Evolutionary conservation across 2,888 invertebrate species (phyloP), one percentile per base, ranked within the genome.

Genomic region (Drosophila eohydei): DNA sequence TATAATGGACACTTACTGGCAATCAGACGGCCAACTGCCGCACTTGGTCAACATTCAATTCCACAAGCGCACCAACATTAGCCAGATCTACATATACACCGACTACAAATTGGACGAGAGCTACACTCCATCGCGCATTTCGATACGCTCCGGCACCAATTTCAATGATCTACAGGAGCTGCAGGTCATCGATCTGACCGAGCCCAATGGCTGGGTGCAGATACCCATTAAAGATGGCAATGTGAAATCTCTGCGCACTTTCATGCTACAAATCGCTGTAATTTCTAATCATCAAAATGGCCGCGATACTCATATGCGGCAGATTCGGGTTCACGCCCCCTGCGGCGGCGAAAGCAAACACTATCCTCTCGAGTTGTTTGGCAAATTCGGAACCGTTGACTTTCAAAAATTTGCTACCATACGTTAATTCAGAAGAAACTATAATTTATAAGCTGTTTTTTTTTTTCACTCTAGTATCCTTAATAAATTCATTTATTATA

Each of bases 231-330:
- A 97, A 93, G 97, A 98, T 92, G 95, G 96, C 55, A 95, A 96
- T 80, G 97, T 97, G 43, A 95, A 96, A 81, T 97, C 98, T 3
- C 96, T 99, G 54, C 95, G 98, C 83, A 98, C 99, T 16, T 99
- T 98, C 91, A 98, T 98, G 97, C 95, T 99, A 60, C 98, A 99
- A 93, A 97, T 99, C 82, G 98, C 98, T 21, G 97, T 99, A 1
- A 95, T 99, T 51, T 98, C 98, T 83, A 99, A 99, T 93, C 99
- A 99, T 93, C 99, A 99, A 92, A 99, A 99, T 93, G 99, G 99
- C 4, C 94, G 99, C 73, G 99, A 99, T 91, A 99, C 99, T 1
- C 99, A 99, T 91, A 97, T 99, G 95, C 94, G 99, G 60, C 98
- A 98, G 93, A 98, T 99, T 69, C 97, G 98, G 93, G 96, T 99